These are phyloP conservation scores for Blennius ocellaris DNA, from an alignment of 2,113 vertebrate species.

Conservation along the genomic window DNA sequence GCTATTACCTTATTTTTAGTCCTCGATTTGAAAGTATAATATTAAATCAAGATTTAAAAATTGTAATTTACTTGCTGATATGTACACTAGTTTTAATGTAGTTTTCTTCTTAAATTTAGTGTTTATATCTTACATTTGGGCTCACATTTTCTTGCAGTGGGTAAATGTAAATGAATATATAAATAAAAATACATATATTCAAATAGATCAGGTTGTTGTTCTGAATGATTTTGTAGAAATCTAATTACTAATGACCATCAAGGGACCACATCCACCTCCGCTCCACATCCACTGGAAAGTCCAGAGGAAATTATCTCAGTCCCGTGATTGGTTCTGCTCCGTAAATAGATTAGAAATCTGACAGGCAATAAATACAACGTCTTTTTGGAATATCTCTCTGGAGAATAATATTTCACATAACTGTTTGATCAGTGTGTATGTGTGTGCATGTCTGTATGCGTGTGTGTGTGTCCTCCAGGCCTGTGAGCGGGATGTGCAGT, in stretches of 20 bases:
- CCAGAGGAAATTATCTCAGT: conserved; percentile 64
- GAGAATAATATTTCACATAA: too few species aligned
- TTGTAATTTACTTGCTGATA: too few species aligned
- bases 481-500: conserved; percentile 90
- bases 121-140: too few species aligned
- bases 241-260: conserved; percentile 56
- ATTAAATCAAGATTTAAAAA: too few species aligned
- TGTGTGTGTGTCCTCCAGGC: conserved; percentile 80
- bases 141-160: too few species aligned
- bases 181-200: too few species aligned
- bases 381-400: background rate
- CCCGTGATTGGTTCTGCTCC: conserved; percentile 61
- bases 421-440: background rate
- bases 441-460: background rate
- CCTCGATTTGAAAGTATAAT: too few species aligned
- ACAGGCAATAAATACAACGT: conserved; percentile 46
- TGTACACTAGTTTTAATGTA: too few species aligned
- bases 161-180: too few species aligned
- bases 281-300: conserved; percentile 52
- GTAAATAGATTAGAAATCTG: conserved; percentile 68
- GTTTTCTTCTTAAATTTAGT: too few species aligned
- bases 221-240: conserved; percentile 19
- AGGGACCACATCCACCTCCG: conserved; percentile 59
- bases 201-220: too few species aligned
- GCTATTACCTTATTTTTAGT: too few species aligned